A percentile compares a stretch with the other conserved stretches of the same genome.
These are phyloP conservation scores for Parthenolecanium corni DNA, from an alignment of 2,888 invertebrate species.

Conservation along the genomic window DNA sequence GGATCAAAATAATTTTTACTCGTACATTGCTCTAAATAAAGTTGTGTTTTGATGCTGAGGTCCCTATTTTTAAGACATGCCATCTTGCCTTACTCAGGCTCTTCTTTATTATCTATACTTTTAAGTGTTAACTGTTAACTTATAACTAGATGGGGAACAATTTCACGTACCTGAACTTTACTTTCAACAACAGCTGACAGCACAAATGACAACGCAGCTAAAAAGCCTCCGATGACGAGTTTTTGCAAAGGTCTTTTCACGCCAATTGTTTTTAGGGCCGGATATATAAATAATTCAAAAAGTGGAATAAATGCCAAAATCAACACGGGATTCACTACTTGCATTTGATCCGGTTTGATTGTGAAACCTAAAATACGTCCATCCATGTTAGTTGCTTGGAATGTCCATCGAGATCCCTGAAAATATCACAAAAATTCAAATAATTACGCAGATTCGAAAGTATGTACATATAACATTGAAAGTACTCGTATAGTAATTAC, in stretches of 20 bases:
- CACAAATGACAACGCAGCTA: constrained; percentile 76
- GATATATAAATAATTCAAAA: constrained; percentile 70
- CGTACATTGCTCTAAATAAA: too few species aligned
- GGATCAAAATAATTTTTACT: too few species aligned
- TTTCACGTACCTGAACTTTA: constrained; percentile 38
- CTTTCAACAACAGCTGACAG: constrained; percentile 58
- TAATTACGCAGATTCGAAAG: background rate
- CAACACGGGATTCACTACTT: constrained; percentile 77
- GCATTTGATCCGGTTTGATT: constrained; percentile 89
- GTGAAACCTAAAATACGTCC: constrained; percentile 59
- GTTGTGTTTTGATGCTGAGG: too few species aligned
- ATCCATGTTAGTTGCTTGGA: constrained; percentile 76
- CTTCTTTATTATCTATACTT: too few species aligned
- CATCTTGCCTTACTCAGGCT: too few species aligned
- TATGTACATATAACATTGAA: too few species aligned
- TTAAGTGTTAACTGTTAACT: too few species aligned
- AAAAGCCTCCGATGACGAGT: constrained; percentile 72
- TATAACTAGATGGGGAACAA: too few species aligned
- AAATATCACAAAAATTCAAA: background rate
- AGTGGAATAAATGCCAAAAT: constrained; percentile 76
- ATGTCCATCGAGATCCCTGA: constrained; percentile 36
- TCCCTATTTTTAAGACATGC: too few species aligned
- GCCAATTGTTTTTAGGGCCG: constrained; percentile 55
- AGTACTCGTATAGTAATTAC: constrained; percentile 37
- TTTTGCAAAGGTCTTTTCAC: constrained; percentile 70